Conservation (phyloP, 2,797 vertebrate genomes). For the Danio albolineatus region DNA sequence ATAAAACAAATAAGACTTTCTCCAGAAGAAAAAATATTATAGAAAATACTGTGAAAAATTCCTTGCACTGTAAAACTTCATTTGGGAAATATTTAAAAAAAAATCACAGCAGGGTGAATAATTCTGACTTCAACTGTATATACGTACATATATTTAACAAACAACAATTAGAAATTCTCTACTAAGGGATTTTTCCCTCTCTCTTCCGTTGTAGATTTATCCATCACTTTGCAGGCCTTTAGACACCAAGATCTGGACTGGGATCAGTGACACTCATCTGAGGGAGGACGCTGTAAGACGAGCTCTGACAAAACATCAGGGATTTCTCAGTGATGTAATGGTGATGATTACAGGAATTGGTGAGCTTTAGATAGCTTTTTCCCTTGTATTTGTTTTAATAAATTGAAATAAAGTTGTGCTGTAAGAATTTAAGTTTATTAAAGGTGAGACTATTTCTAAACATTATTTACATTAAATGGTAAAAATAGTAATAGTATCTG, state of each 20-base stretch:
- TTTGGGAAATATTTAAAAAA: too few relatives aligned
- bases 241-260: conserved; percentile 2
- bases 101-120: too few relatives aligned
- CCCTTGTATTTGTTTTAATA: not conserved
- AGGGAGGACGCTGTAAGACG: conserved; percentile 1
- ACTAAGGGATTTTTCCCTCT: not conserved
- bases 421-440: not conserved
- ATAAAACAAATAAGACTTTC: too few relatives aligned
- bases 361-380: conserved; percentile 3
- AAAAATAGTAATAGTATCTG: conserved; percentile 5
- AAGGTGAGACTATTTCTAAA: not conserved
- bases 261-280: not conserved
- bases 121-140: too few relatives aligned
- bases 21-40: too few relatives aligned
- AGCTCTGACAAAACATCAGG: conserved; percentile 33
- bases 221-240: conserved; percentile 25
- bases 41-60: too few relatives aligned
- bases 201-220: conserved; percentile 22
- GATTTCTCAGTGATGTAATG: not conserved
- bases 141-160: too few relatives aligned
- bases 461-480: not conserved
- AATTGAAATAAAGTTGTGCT: not conserved
- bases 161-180: too few relatives aligned
- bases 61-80: too few relatives aligned
- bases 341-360: conserved; percentile 15